These are phyloP conservation scores for Syngnathus acus DNA, from an alignment of 2,797 vertebrate genomes.

Conservation along the genomic window DNA sequence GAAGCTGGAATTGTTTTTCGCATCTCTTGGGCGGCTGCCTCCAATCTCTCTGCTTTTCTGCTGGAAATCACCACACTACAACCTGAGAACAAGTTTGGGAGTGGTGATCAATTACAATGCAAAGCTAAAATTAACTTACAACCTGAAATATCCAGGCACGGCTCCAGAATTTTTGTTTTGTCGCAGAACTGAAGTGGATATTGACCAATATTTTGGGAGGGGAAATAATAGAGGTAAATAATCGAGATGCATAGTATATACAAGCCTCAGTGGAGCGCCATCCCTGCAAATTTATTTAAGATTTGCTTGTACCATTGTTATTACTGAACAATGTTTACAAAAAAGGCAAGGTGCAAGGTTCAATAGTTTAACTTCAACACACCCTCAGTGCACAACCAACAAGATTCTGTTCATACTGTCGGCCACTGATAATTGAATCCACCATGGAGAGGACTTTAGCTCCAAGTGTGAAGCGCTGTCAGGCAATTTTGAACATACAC, in stretches of 20 bases:
- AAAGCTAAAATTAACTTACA: neutral
- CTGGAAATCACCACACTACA: constrained; percentile 91
- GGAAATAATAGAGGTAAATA: too few relatives aligned
- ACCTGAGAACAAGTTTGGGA: constrained; percentile 58
- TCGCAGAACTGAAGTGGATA: too few relatives aligned
- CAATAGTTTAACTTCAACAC: too few relatives aligned
- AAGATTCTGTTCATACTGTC: too few relatives aligned
- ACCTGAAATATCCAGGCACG: neutral
- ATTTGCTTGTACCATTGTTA: neutral
- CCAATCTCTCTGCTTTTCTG: constrained; percentile 76
- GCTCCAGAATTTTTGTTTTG: too few relatives aligned
- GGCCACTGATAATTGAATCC: too few relatives aligned
- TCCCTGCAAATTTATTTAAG: neutral
- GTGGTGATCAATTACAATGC: neutral
- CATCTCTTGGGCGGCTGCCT: constrained; percentile 74
- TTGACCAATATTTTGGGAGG: too few relatives aligned
- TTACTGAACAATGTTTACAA: neutral
- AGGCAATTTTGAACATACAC: neutral
- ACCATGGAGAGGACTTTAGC: too few relatives aligned
- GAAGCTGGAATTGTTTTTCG: constrained; percentile 55
- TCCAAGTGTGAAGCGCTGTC: too few relatives aligned
- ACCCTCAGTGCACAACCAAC: neutral
- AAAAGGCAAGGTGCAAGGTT: neutral
- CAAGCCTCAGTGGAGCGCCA: too few relatives aligned
- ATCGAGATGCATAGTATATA: too few relatives aligned